Base-by-base conservation (phyloP, 2,888 invertebrate genomes). In the Drosophila crucigera region DNA sequence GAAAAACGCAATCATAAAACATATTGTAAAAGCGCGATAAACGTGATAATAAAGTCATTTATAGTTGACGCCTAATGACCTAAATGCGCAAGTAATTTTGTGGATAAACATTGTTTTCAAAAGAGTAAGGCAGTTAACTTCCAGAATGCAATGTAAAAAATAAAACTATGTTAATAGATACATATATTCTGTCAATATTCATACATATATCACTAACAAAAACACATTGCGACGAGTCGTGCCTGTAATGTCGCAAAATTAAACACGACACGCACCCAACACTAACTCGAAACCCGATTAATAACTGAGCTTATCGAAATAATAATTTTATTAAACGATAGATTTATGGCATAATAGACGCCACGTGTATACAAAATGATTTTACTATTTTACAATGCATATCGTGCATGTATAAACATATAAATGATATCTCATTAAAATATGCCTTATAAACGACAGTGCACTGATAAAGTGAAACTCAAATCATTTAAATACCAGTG, bases 251-350 rank as follows among this genome's bases (percentile, higher is more conserved):
- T 47, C 5, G 10, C 41, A 41, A 50, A 52, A n/a, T n/a, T 14
- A n/a, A 52, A n/a, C 52, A 53, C 31, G 31, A 22, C 53, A 53
- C 53, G 31, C 53, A 22, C 31, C 4, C 37, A 55, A 25, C 35
- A 37, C 19, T 28, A 11, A 7, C 19, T 19, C 22, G n/a, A 28
- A 25, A 22, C 9, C 9, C 19, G 25, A 28, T 11, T 28, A n/a
- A 19, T 19, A 39, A n/a, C 19, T 11, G 37, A 11, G 37, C 55
- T 37, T 55, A 37, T 55, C 55, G 11, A 7, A n/a, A 28, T 39
- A 22, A 22, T 4, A 37, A 25, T 22, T n/a, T 53, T 31, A 31
- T 53, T 7, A 16, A 54, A 22, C 7, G 3, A 22, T 55, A 19
- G 35, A 37, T 55, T 55, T 55, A 55, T 25, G 35, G 9, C 37